A percentile compares a stretch with the other conserved stretches of the same genome.
Evolutionary conservation across 2,888 invertebrate species (phyloP).

Genomic region (Osmoderma eremita): DNA sequence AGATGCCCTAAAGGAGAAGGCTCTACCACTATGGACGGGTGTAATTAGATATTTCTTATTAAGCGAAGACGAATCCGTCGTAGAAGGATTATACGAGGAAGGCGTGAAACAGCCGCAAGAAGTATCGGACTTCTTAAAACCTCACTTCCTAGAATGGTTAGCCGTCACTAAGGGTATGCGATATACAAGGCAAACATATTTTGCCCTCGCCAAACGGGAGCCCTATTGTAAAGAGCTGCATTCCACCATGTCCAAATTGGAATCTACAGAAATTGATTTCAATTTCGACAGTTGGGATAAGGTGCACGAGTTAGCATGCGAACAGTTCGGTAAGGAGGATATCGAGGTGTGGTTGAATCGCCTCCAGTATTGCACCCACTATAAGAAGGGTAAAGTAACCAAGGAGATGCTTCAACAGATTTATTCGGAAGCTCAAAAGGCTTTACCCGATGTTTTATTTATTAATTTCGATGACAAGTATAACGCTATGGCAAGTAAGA

Average conservation of each 20-base stretch:
- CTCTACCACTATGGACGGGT: constrained; percentile 64
- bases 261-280: constrained; percentile 64
- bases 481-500: constrained; percentile 13
- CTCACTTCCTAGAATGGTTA: constrained; percentile 71
- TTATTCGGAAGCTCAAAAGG: constrained; percentile 28
- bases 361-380: constrained; percentile 61
- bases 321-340: constrained; percentile 74
- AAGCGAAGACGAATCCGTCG: constrained; percentile 58
- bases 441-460: constrained; percentile 29
- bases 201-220: constrained; percentile 62
- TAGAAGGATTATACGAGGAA: constrained; percentile 62
- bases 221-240: constrained; percentile 58
- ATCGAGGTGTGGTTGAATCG: constrained; percentile 79
- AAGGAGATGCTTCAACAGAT: constrained; percentile 5
- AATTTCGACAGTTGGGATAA: constrained; percentile 67
- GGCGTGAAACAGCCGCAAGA: constrained; percentile 65
- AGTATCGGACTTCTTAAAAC: constrained; percentile 68
- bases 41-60: constrained; percentile 58
- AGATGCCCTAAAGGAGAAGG: constrained; percentile 58
- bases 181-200: constrained; percentile 72
- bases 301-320: constrained; percentile 71
- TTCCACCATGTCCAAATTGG: constrained; percentile 64
- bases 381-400: background rate
- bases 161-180: constrained; percentile 63
- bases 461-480: constrained; percentile 34